Evolutionary conservation across 1,140 invertebrate species (phyloP).

Genomic region (Metopolophium dirhodum): DNA sequence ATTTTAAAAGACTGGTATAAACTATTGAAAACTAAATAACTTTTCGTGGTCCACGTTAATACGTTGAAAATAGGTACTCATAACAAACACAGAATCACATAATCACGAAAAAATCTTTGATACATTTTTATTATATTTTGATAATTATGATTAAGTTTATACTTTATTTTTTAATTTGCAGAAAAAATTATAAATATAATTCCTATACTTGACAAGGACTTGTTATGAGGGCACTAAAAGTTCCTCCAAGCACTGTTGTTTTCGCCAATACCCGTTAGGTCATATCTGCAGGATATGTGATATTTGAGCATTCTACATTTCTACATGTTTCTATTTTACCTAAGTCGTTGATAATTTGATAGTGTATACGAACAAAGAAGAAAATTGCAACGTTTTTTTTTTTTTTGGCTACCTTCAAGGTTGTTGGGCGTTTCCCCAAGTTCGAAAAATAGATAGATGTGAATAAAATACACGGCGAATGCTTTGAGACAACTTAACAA

Average conservation of each 20-base stretch:
- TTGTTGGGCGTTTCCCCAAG: conserved; percentile 33
- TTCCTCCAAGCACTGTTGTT: background rate
- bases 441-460: conserved; percentile 23
- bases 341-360: background rate
- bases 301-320: background rate
- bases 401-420: conserved; percentile 37
- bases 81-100: background rate
- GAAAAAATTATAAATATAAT: background rate
- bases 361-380: background rate
- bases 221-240: background rate
- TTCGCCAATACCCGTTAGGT: too few relatives aligned
- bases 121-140: background rate
- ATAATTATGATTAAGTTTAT: background rate
- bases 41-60: background rate
- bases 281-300: background rate
- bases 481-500: background rate
- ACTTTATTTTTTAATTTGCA: too few relatives aligned
- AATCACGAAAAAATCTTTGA: background rate
- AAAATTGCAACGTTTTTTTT: background rate
- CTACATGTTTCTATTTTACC: background rate
- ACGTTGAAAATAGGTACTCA: background rate
- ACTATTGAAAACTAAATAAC: background rate
- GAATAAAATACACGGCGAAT: background rate
- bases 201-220: background rate
- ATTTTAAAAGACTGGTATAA: background rate